Evolutionary conservation across 2,113 vertebrate genomes (phyloP), one percentile per base, ranked within the genome.

Genomic region (Elgaria multicarinata): DNA sequence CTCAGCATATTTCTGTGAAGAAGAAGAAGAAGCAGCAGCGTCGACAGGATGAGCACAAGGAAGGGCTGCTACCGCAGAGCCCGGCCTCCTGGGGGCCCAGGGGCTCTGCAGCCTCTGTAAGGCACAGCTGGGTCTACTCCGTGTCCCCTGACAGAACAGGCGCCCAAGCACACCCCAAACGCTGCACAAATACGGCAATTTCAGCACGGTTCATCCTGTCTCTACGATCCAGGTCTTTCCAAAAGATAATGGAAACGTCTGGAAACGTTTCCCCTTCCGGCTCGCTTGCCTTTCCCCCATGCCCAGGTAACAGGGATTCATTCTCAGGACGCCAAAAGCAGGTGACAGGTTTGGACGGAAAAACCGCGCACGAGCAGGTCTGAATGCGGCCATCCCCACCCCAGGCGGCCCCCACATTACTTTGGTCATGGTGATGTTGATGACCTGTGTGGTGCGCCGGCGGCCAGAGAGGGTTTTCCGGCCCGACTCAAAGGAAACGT

Each of bases 371-470:
- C 26, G 7, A 22, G 6, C 2, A 12, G 33, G 31, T 22, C 66
- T 31, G 7, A 16, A 18, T 16, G 74, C 76, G 3, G 26, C 1
- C 46, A 71, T 67, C n/a, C 3, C 86, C 85, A 71, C n/a, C 28
- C 1, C 81, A 36, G 69, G 93, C 12, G 0, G 22, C 6, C 74
- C 44, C 72, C 1, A 4, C 72, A 22, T 94, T 95, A 99, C 98
- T 97, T 99, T 98, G 10, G 96, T 98, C 98, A 99, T 96, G 86
- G 98, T 98, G 94, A 98, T 98, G 95, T 98, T 97, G 96, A 98
- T 98, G 94, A 98, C 96, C 87, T 98, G 98, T 0, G 98, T 97
- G 77, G 99, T 99, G 66, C 98, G 97, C 62, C 97, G 97, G 28
- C 98, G 97, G 0, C 97, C 98, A 0, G 97, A 97, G 26, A 97